Percentiles rank a stretch among this genome's conserved stretches.
Evolutionary conservation across 1,140 invertebrate genomes (phyloP).

Genomic region (Macrobrachium nipponense): DNA sequence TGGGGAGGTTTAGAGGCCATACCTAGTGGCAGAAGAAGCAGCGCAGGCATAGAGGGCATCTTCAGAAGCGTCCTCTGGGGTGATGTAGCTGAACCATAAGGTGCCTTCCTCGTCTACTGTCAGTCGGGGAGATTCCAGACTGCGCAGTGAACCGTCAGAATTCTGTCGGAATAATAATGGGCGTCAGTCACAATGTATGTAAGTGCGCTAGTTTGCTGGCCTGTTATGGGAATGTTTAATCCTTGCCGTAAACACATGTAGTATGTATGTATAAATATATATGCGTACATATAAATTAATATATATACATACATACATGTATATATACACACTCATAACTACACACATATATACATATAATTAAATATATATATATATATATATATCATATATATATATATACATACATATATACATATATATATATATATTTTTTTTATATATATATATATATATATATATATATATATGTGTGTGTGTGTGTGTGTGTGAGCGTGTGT

Average conservation of each 20-base stretch:
- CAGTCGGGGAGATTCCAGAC: slow-evolving; percentile 67
- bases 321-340: slow-evolving; percentile 1
- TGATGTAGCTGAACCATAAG: slow-evolving; percentile 68
- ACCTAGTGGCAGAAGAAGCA: slow-evolving; percentile 67
- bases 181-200: too few relatives aligned
- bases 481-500: too few relatives aligned
- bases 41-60: slow-evolving; percentile 68
- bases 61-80: slow-evolving; percentile 65
- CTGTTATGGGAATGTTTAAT: not conserved
- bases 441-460: too few relatives aligned
- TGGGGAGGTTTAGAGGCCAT: not conserved
- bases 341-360: slow-evolving; percentile 17
- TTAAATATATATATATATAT: slow-evolving; percentile 12
- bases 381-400: slow-evolving; percentile 1
- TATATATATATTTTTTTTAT: too few relatives aligned
- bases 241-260: not conserved
- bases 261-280: not conserved
- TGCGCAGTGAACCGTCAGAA: slow-evolving; percentile 66
- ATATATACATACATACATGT: slow-evolving; percentile 21
- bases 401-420: not conserved
- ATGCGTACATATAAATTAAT: slow-evolving; percentile 26
- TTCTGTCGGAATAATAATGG: slow-evolving; percentile 13
- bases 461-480: too few relatives aligned
- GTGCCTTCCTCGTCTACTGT: slow-evolving; percentile 68
- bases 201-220: too few relatives aligned